Base-by-base conservation (phyloP, 1,140 invertebrate species). In the Heliconius nattereri region DNA sequence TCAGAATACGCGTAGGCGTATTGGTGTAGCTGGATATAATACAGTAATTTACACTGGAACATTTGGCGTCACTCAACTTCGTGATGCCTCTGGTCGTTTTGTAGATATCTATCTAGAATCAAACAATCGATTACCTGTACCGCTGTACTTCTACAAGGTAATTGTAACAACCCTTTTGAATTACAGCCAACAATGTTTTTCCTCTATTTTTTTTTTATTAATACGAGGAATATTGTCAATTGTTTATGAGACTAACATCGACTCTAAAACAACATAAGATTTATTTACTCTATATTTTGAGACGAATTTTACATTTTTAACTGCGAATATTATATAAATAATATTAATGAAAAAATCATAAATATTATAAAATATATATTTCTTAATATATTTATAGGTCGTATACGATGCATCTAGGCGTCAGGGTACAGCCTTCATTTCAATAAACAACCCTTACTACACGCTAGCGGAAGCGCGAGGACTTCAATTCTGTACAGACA, bases 361-460 rank as follows among this genome's bases (percentile, higher is more conserved):
- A 40, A 45, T 45, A 45, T 45, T 45, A 45, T 45, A 11, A 45
- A 11, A 45, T 13, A 45, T 45, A 45, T 45, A 8, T 70, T 11
- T 23, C n/a, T 57, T 23, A 0, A 57, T 57, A 29, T 66, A 3
- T 66, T 75, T 80, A 49, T 75, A 97, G 94, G 90, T 97, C 7
- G 91, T 96, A 3, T 95, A 96, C 81, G 94, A 97, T 79, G 90
- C 93, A 16, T 76, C 84, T 8, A 91, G 86, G 2, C 93, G 94
- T 71, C 84, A 88, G 6, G 96, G 95, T 2, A 95, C 95, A 2
- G 96, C 95, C 6, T 95, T 97, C 79, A 86, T 97, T 3, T 95
- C 95, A 37, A 91, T 96, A 29, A 97, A 97, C 88, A 96, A 97
- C 90, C 96, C 96, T 0, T 95, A 96, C 83, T 92, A 93, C 77